Percentiles rank a stretch among this genome's conserved stretches.
These are phyloP conservation scores for Argyresthia albistria DNA, from an alignment of 2,888 invertebrate genomes.

Conservation along the genomic window DNA sequence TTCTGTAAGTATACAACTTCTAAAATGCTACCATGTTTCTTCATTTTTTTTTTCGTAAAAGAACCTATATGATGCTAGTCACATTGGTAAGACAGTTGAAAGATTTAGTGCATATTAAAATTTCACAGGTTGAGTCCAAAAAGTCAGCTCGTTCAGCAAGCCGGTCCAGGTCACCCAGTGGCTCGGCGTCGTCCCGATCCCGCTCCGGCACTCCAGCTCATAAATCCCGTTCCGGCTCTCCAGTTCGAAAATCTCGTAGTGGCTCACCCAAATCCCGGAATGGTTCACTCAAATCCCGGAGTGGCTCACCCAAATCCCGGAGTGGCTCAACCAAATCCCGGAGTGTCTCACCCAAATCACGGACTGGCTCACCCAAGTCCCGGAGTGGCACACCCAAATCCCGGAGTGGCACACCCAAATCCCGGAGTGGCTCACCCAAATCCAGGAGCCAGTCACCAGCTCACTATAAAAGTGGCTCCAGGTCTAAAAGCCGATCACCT, in stretches of 20 bases:
- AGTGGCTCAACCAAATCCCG: background rate
- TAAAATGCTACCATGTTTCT: background rate
- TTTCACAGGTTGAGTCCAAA: conserved; percentile 35
- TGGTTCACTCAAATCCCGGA: conserved; percentile 24
- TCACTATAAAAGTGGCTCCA: conserved; percentile 10
- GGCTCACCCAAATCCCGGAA: conserved; percentile 29
- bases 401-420: conserved; percentile 9
- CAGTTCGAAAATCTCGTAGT: too few species aligned
- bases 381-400: conserved; percentile 12
- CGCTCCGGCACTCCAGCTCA: too few species aligned
- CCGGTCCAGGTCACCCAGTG: conserved; percentile 38
- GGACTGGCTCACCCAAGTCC: conserved; percentile 17
- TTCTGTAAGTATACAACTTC: background rate
- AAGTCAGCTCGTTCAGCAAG: too few species aligned
- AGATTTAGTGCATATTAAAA: background rate
- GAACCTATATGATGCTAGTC: too few species aligned
- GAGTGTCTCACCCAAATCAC: conserved; percentile 13
- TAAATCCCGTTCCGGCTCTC: conserved; percentile 20
- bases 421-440: conserved; percentile 1
- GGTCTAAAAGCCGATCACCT: conserved; percentile 11
- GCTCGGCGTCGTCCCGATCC: conserved; percentile 24
- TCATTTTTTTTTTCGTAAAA: background rate
- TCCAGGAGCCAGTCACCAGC: conserved; percentile 1
- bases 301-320: conserved; percentile 11
- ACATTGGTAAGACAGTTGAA: background rate